A percentile compares a stretch with the other conserved stretches of the same genome.
Evolutionary conservation across 2,797 vertebrate genomes (phyloP).

Genomic region (Chaetodon trifasciatus): DNA sequence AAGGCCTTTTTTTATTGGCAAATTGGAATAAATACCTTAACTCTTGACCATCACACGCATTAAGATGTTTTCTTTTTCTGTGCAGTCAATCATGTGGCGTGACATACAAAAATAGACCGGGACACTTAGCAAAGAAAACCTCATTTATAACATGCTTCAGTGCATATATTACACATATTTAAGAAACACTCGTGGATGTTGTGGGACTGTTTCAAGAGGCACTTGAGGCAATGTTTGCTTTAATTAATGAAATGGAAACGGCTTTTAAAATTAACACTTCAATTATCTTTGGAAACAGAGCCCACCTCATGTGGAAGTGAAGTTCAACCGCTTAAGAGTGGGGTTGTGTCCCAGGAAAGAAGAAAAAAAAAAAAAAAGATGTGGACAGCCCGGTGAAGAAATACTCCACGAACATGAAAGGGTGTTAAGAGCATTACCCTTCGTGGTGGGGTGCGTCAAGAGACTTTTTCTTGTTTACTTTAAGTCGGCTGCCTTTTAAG

Average conservation of each 20-base stretch:
- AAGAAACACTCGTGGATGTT: constrained; percentile 77
- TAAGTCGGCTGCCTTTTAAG: constrained; percentile 70
- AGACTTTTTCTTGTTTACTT: constrained; percentile 73
- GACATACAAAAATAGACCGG: constrained; percentile 86
- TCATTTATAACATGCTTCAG: constrained; percentile 81
- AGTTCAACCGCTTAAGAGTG: constrained; percentile 40
- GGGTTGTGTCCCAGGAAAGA: constrained; percentile 14
- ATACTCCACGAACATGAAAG: constrained; percentile 67
- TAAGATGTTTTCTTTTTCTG: constrained; percentile 84
- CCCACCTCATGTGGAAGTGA: constrained; percentile 36
- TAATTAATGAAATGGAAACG: constrained; percentile 85
- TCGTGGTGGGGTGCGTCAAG: constrained; percentile 64
- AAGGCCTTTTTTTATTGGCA: constrained; percentile 66
- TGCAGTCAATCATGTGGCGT: constrained; percentile 85
- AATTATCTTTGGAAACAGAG: constrained; percentile 79
- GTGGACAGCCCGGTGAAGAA: constrained; percentile 61
- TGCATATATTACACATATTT: constrained; percentile 79
- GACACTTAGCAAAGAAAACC: constrained; percentile 89
- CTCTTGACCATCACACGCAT: constrained; percentile 74
- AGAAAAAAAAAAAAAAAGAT: constrained; percentile 13
- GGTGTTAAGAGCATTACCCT: constrained; percentile 70
- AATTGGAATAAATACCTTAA: constrained; percentile 75
- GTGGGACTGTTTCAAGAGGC: constrained; percentile 74
- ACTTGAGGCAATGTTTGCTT: constrained; percentile 84
- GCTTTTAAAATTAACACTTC: constrained; percentile 82